Percentiles rank a stretch among this genome's conserved stretches.
Conservation (phyloP, 1,140 invertebrate genomes). For the Neodiprion virginianus region DNA sequence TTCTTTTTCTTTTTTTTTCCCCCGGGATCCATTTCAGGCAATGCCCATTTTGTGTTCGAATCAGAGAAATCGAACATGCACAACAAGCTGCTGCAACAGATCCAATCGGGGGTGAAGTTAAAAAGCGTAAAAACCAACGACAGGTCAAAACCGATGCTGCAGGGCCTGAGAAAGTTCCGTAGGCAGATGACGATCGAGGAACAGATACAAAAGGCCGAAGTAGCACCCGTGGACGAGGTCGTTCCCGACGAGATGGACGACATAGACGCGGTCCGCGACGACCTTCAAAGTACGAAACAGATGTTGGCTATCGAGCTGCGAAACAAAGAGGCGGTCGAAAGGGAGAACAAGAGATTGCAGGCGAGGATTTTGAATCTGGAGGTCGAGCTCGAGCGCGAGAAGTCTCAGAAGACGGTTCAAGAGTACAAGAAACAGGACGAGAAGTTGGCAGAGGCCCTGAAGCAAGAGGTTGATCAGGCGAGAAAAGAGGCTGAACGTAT, state of each 20-base stretch:
- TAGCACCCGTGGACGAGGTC: conserved; percentile 61
- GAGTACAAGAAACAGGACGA: conserved; percentile 69
- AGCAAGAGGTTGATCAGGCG: conserved; percentile 77
- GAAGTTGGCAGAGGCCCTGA: conserved; percentile 65
- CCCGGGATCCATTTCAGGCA: conserved; percentile 35
- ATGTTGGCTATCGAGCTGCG: conserved; percentile 85
- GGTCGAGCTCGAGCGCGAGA: conserved; percentile 75
- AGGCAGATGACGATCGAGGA: conserved; percentile 89
- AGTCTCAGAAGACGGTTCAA: conserved; percentile 56
- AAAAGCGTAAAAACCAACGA: conserved; percentile 84
- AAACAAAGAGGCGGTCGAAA: conserved; percentile 84
- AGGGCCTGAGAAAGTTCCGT: conserved; percentile 85
- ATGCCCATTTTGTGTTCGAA: conserved; percentile 84
- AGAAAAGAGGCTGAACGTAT: conserved; percentile 80
- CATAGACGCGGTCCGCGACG: conserved; percentile 89
- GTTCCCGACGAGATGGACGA: conserved; percentile 86
- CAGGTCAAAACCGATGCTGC: conserved; percentile 82
- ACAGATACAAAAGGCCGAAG: conserved; percentile 78
- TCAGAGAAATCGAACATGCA: conserved; percentile 85
- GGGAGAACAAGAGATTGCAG: conserved; percentile 84
- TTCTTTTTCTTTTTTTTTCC: conserved; percentile 21
- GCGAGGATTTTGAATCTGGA: conserved; percentile 80
- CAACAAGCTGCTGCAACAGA: conserved; percentile 84
- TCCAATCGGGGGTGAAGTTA: conserved; percentile 78
- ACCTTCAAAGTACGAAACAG: conserved; percentile 90